Percentiles rank a stretch among this genome's conserved stretches.
phyloP scores from a whole-genome alignment of 2,797 vertebrate genomes.

The Lepus oiostolus region DNA sequence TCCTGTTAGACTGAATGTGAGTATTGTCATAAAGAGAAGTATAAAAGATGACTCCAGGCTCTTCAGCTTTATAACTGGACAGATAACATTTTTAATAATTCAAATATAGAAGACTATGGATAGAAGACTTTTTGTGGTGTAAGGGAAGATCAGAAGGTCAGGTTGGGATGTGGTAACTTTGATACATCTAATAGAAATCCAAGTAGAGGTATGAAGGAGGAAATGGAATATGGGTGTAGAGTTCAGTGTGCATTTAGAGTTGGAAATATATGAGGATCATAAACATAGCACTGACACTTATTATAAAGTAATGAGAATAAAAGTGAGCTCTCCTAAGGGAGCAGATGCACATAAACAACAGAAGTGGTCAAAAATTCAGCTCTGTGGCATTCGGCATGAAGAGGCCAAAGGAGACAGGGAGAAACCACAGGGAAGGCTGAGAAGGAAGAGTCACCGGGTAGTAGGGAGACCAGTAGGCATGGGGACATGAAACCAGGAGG shows the following conservation, averaged over 20 bases:
- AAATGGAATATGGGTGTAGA: background rate
- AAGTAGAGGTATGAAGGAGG: background rate
- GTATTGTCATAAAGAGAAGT: background rate
- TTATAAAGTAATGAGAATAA: background rate
- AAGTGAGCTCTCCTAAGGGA: background rate
- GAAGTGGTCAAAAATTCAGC: background rate
- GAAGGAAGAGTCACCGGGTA: background rate
- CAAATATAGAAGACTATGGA: background rate
- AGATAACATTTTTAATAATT: background rate
- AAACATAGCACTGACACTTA: background rate
- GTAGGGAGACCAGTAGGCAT: background rate
- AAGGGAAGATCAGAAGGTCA: background rate
- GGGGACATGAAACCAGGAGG: background rate
- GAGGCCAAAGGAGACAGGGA: background rate
- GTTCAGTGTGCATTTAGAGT: background rate
- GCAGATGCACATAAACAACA: background rate
- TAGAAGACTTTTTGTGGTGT: background rate
- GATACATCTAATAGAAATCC: background rate
- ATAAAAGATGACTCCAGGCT: background rate
- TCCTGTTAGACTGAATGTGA: background rate
- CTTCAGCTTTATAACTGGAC: background rate
- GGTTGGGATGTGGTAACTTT: background rate
- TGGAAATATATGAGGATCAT: constrained; percentile 19
- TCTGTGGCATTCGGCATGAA: background rate
- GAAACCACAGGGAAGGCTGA: background rate